Percentiles rank a stretch among this genome's conserved stretches.
Evolutionary conservation across 2,113 vertebrate species (phyloP).

Genomic region (Colaptes auratus): DNA sequence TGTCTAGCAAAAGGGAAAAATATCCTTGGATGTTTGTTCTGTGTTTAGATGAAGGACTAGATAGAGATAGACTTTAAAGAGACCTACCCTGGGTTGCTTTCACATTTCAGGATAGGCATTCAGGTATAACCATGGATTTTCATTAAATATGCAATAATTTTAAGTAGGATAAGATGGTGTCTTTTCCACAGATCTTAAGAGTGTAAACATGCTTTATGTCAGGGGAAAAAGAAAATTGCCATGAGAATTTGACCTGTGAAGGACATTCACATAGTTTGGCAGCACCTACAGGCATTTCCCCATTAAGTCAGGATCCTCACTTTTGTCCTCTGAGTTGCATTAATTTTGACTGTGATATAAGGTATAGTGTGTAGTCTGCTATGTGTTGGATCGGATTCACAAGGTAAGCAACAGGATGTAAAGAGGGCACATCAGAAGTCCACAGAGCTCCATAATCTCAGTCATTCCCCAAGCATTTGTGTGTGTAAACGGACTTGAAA

Average conservation of each 20-base stretch:
- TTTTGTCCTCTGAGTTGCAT: neutral
- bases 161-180: neutral
- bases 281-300: neutral
- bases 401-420: neutral
- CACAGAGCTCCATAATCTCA: slow-evolving; percentile 6
- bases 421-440: neutral
- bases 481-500: slow-evolving; percentile 25
- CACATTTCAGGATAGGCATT: neutral
- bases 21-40: neutral
- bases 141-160: neutral
- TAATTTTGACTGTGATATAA: neutral
- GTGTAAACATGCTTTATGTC: neutral
- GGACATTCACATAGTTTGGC: neutral
- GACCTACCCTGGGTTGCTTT: neutral
- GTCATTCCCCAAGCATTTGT: neutral
- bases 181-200: neutral
- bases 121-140: neutral
- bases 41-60: neutral
- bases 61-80: neutral
- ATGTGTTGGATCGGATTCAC: neutral
- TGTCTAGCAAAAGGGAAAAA: neutral
- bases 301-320: neutral
- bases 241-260: neutral
- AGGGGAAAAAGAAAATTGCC: neutral
- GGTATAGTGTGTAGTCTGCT: neutral